Evolutionary conservation across 2,797 vertebrate genomes (phyloP), one percentile per base, ranked within the genome.

Genomic region (Semotilus atromaculatus): DNA sequence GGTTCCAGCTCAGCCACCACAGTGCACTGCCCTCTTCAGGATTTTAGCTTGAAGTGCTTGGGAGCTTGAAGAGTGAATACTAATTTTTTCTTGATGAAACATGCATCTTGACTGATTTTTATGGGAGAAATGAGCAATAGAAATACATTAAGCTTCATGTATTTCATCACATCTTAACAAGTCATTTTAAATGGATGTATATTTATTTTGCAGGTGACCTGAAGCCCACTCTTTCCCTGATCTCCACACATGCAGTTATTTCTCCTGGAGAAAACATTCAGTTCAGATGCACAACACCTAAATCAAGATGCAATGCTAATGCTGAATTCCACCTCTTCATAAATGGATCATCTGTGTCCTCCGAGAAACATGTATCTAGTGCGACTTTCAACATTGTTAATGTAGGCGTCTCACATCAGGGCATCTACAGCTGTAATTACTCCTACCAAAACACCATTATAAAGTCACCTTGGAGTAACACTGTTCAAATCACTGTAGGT

Each of bases 381-480:
- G 40, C 14, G 18, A 84, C 34, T 6, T 87, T 89, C 48, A 31
- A 0, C 53, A n/a, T 87, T 48, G 26, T 4, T 31, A 79, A 72
- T 29, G 71, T 81, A 21, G 14, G 66, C 26, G 2, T 31, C 6
- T 77, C 74, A 21, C 31, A 85, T 78, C 88, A 87, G 66, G 89
- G 83, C 23, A 74, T 43, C 29, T 89, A 88, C 79, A 88, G 70
- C 66, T 90, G 89, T 81, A 19, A 16, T 19, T 87, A 89, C 26
- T 43, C 14, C 7, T 80, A 77, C 53, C 71, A 34, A 11, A 71
- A 51, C 3, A 26, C 10, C 21, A 26, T 0, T 67, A 34, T 73
- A 9, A 77, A 34, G 13, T 88, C 86, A 1, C 3, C 71, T 64
- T 48, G 1, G 55, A 89, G 89, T 70, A 78, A 29, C 67, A 36